These are phyloP conservation scores for Sebastes schlegelii DNA, from an alignment of 2,113 vertebrate genomes.

Conservation along the genomic window DNA sequence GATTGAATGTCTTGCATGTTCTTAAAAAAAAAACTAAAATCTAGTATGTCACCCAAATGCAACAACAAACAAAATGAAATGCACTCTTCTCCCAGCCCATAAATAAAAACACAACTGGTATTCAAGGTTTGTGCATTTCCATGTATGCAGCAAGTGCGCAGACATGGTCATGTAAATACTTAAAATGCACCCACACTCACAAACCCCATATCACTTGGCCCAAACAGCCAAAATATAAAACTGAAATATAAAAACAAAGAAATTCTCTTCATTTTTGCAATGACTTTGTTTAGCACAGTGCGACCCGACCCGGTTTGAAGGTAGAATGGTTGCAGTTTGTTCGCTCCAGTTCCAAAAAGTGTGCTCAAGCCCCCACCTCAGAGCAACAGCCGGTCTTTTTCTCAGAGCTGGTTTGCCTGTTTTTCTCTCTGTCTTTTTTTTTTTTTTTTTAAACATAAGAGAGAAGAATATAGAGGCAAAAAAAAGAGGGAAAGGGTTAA, in stretches of 20 bases:
- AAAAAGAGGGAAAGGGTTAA: constrained; percentile 24
- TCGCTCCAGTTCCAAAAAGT: constrained; percentile 80
- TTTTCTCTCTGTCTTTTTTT: constrained; percentile 18
- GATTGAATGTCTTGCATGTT: constrained; percentile 83
- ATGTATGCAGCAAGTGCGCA: constrained; percentile 56
- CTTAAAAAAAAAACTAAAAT: constrained; percentile 58
- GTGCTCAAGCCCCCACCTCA: constrained; percentile 28
- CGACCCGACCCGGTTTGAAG: constrained; percentile 88
- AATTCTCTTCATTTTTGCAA: constrained; percentile 63
- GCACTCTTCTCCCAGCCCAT: constrained; percentile 67
- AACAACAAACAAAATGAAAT: constrained; percentile 60
- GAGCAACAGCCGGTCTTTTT: constrained; percentile 47
- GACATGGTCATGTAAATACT: constrained; percentile 60
- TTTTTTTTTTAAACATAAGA: constrained; percentile 23
- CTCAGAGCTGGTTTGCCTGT: constrained; percentile 43
- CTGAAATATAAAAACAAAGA: constrained; percentile 30
- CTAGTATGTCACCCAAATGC: constrained; percentile 57
- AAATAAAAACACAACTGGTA: constrained; percentile 74
- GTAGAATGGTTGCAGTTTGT: constrained; percentile 91
- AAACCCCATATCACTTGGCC: constrained; percentile 40
- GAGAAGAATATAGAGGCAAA: constrained; percentile 36
- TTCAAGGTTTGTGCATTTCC: constrained; percentile 59
- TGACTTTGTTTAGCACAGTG: constrained; percentile 89
- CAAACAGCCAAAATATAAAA: constrained; percentile 57
- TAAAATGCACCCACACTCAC: constrained; percentile 40